Evolutionary conservation across 1,140 invertebrate species (phyloP).

Genomic region (Pseudomyrmex pallidus): DNA sequence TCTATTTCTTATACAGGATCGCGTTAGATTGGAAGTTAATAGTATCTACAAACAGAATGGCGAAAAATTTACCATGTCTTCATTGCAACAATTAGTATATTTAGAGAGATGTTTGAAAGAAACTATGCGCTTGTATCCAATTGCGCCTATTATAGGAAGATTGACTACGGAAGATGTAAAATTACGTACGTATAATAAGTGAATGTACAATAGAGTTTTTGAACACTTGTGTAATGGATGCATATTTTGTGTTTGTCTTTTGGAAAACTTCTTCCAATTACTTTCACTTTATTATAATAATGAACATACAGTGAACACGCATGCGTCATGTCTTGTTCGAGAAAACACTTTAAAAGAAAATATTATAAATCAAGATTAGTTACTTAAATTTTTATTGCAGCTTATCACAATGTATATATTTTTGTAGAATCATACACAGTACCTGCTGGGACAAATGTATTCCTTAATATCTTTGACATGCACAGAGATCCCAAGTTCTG

Average conservation of each 20-base stretch:
- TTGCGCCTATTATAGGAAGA: conserved; percentile 86
- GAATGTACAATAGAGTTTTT: no score
- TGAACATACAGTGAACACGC: no score
- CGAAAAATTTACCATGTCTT: conserved; percentile 57
- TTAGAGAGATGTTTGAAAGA: conserved; percentile 88
- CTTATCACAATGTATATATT: background rate
- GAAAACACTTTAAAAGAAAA: no score
- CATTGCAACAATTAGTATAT: conserved; percentile 79
- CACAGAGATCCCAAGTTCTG: conserved; percentile 90
- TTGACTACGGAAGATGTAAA: conserved; percentile 53
- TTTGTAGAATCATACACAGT: conserved; percentile 77
- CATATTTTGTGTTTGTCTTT: no score
- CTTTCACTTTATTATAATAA: no score
- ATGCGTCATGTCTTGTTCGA: no score
- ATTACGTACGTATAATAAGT: conserved; percentile 50
- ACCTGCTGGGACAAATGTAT: conserved; percentile 81
- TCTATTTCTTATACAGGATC: conserved; percentile 61
- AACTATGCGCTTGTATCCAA: conserved; percentile 86
- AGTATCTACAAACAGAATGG: conserved; percentile 53
- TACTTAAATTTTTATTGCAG: background rate
- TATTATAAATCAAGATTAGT: no score
- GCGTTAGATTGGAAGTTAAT: conserved; percentile 70
- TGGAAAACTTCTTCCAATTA: no score
- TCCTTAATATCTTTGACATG: conserved; percentile 86
- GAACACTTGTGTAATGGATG: no score